Base-by-base conservation (phyloP, 2,888 invertebrate genomes). In the Cephus spinipes region DNA sequence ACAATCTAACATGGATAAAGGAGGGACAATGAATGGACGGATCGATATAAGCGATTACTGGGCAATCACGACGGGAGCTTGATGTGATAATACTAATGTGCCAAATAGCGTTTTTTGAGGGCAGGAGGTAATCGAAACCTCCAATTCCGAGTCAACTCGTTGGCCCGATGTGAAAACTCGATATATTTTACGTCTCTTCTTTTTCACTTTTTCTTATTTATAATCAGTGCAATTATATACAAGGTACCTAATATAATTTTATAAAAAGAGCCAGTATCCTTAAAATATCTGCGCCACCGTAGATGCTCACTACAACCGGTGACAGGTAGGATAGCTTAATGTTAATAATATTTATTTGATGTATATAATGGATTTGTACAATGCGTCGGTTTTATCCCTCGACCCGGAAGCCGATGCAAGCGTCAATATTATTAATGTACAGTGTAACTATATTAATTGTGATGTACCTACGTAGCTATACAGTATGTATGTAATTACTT, bases 291-390 rank as follows among this genome's bases (percentile, higher is more conserved):
- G 84, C 83, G 85, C 85, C 85, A 82, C 82, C 78, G 78, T 82
- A 81, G 81, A 83, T 81, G 80, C 82, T 81, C 82, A 78, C 81
- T 81, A 81, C 79, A 79, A 84, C 83, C 81, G 85, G 84, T 77
- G 76, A 75, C 87, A 87, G 85, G 77, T 87, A 88, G 86, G 85
- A 87, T 89, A 91, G 90, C 86, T 90, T 90, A 90, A 91, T 90
- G 88, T 90, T 90, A 87, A 91, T 91, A 90, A 90, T 91, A 90
- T 91, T 91, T 91, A 91, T 91, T 91, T 90, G 86, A 89, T 91
- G 90, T 91, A 91, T 90, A 91, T 91, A 87, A 89, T 86, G 87
- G 87, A 89, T 88, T 90, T 90, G 88, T 90, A 90, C 87, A 88
- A 89, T 88, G 87, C 83, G 81, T 84, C 86, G 85, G 85, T 83